Evolutionary conservation across 2,888 invertebrate genomes (phyloP).

Genomic region (Escarpia spicata): DNA sequence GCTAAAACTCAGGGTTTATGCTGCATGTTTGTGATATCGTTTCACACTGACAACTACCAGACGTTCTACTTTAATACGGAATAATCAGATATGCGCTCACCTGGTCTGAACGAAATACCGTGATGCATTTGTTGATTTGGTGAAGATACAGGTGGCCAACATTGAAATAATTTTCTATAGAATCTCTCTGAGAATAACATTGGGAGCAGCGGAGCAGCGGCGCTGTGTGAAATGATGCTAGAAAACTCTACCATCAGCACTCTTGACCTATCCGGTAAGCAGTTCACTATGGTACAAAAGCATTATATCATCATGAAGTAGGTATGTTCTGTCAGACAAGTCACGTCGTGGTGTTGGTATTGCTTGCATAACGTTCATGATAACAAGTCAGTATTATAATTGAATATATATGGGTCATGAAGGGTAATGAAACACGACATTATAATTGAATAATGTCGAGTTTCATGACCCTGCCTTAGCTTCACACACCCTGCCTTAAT

Average conservation of each 20-base stretch:
- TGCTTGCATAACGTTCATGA: neutral
- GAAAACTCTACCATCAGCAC: constrained; percentile 48
- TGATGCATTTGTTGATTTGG: neutral
- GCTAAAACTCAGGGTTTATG: too few species aligned
- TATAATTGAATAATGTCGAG: too few species aligned
- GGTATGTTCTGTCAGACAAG: neutral
- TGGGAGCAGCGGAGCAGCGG: constrained; percentile 49
- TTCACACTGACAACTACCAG: too few species aligned
- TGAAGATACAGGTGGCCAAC: neutral
- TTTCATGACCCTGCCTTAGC: too few species aligned
- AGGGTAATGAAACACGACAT: too few species aligned
- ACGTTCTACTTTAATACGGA: too few species aligned
- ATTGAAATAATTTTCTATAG: constrained; percentile 41
- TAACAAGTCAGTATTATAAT: neutral
- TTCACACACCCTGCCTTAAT: too few species aligned
- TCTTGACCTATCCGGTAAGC: constrained; percentile 52
- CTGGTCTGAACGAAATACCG: too few species aligned
- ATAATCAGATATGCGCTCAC: too few species aligned
- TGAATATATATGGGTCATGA: too few species aligned
- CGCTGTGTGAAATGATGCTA: constrained; percentile 48
- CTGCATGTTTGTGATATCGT: too few species aligned
- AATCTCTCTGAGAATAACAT: constrained; percentile 52
- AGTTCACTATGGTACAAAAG: neutral
- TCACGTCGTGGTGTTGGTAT: neutral
- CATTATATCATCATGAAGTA: neutral